Percentiles rank a stretch among this genome's conserved stretches.
These are phyloP conservation scores for Chrysopilus asiliformis DNA, from an alignment of 2,888 invertebrate genomes.

Conservation along the genomic window DNA sequence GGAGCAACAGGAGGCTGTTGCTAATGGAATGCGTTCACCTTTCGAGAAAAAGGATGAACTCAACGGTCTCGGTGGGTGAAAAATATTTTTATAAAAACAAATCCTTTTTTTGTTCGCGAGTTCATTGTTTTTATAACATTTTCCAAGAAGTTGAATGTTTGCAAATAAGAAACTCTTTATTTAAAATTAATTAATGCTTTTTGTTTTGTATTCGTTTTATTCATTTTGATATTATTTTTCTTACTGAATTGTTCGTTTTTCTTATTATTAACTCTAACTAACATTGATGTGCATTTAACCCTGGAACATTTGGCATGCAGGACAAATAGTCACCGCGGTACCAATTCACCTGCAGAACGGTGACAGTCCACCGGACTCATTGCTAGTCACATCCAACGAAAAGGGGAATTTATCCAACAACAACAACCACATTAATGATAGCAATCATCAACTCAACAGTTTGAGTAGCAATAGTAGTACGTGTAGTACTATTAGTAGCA, in stretches of 20 bases:
- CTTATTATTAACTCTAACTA: slow-evolving; percentile 8
- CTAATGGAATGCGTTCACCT: slow-evolving; percentile 12
- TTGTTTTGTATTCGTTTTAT: too few species aligned
- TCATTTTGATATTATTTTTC: too few species aligned
- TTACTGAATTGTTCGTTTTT: slow-evolving; percentile 8
- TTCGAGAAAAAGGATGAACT: slow-evolving; percentile 24
- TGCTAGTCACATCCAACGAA: slow-evolving; percentile 22
- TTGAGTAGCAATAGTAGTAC: slow-evolving; percentile 4
- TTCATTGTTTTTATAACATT: too few species aligned
- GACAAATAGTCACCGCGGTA: slow-evolving; percentile 35
- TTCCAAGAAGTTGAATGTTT: too few species aligned
- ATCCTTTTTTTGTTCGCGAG: too few species aligned
- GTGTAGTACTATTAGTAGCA: not conserved
- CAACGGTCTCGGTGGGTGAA: slow-evolving; percentile 30
- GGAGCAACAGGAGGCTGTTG: slow-evolving; percentile 61
- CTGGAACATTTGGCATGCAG: too few species aligned
- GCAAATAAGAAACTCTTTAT: not conserved
- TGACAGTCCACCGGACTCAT: slow-evolving; percentile 31
- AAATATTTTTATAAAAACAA: too few species aligned
- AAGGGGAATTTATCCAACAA: slow-evolving; percentile 11
- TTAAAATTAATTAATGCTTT: slow-evolving; percentile 1
- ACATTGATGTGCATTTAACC: too few species aligned
- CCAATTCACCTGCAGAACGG: slow-evolving; percentile 32
- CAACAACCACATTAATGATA: slow-evolving; percentile 15
- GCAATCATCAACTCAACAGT: slow-evolving; percentile 8